Conservation (phyloP, 2,113 vertebrate species). For the Phylloscopus trochiloides region DNA sequence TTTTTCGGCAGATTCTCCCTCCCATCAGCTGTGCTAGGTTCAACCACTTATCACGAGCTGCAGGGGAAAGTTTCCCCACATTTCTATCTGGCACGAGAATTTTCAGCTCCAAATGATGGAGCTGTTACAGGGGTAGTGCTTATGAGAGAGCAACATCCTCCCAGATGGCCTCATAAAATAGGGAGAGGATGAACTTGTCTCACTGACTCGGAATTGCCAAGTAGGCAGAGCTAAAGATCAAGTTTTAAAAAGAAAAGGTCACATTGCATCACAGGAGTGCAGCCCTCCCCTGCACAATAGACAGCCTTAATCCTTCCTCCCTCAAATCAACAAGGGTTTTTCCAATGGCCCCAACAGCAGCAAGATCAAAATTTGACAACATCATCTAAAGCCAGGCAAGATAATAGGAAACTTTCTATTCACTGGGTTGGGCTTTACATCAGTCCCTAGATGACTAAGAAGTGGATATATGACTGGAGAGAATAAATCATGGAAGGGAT, state of each 20-base stretch:
- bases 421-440: not conserved
- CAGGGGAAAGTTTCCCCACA: conserved; percentile 49
- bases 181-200: conserved; percentile 24
- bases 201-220: not conserved
- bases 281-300: not conserved
- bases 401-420: not conserved
- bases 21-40: not conserved
- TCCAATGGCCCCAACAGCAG: not conserved
- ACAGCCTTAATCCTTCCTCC: not conserved
- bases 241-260: conserved; percentile 24
- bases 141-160: conserved; percentile 31
- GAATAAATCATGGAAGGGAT: not conserved
- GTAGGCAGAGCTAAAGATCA: conserved; percentile 10
- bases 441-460: not conserved
- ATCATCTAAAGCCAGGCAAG: not conserved
- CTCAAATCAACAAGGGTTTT: not conserved
- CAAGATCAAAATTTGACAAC: not conserved
- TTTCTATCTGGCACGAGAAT: conserved; percentile 27
- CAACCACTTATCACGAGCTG: conserved; percentile 43
- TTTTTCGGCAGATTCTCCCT: conserved; percentile 28
- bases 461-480: not conserved
- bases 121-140: conserved; percentile 28
- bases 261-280: not conserved
- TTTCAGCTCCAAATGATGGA: not conserved
- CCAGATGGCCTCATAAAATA: conserved; percentile 41